Conservation (phyloP, 2,113 vertebrate species). For the Pseudolaguvia tuberculata region DNA sequence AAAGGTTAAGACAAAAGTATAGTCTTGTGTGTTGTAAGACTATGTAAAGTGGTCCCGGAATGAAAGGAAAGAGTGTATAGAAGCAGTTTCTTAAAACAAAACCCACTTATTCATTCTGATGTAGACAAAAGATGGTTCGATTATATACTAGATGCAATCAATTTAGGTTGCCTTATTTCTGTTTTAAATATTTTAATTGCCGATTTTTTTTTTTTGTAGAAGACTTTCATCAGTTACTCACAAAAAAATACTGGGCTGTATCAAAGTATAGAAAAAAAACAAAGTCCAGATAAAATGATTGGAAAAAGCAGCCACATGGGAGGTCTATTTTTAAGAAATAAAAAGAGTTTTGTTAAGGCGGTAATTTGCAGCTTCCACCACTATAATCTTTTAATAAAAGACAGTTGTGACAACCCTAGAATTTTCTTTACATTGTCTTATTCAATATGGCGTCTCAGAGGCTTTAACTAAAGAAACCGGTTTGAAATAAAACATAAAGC, state of each 20-base stretch:
- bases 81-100: not conserved
- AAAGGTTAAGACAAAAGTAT: slow-evolving; percentile 29
- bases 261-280: slow-evolving; percentile 9
- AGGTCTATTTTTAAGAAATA: slow-evolving; percentile 4
- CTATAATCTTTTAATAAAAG: not conserved
- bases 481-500: not conserved
- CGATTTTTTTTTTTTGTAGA: too few relatives aligned
- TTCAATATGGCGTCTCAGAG: slow-evolving; percentile 2
- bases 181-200: too few relatives aligned
- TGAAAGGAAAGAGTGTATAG: not conserved
- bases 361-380: not conserved
- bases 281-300: not conserved
- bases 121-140: not conserved
- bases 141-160: not conserved
- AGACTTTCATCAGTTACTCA: not conserved
- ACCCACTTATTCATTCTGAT: not conserved
- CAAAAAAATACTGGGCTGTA: slow-evolving; percentile 9
- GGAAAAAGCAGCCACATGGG: slow-evolving; percentile 3
- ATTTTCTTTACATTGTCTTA: slow-evolving; percentile 17
- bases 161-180: too few relatives aligned
- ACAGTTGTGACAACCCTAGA: not conserved
- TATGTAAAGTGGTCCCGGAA: not conserved
- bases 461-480: not conserved
- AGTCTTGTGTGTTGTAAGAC: slow-evolving; percentile 7
- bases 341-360: not conserved